A percentile compares a stretch with the other conserved stretches of the same genome.
phyloP scores from a whole-genome alignment of 2,113 vertebrate genomes.

The Syngnathus floridae region DNA sequence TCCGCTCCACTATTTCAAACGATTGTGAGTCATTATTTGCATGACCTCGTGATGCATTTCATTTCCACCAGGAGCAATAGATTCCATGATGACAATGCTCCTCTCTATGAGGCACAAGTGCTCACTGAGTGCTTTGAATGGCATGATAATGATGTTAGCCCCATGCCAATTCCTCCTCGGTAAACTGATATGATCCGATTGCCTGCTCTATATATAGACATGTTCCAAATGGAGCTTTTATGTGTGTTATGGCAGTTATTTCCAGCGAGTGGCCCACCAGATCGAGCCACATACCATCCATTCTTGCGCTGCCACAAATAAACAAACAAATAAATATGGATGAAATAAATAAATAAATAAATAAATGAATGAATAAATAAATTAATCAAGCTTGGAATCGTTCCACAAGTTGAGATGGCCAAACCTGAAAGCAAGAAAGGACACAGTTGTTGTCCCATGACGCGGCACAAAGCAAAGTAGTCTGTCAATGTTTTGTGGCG shows the following conservation, averaged over 20 bases:
- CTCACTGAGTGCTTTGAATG: slow-evolving; percentile 64
- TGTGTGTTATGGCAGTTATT: slow-evolving; percentile 19
- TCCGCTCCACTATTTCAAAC: slow-evolving; percentile 38
- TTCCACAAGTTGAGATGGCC: slow-evolving; percentile 39
- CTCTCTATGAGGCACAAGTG: slow-evolving; percentile 57
- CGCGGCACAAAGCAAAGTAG: slow-evolving; percentile 12
- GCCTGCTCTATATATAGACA: slow-evolving; percentile 57
- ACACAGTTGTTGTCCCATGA: slow-evolving; percentile 49
- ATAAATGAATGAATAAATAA: no score
- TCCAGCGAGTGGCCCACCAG: slow-evolving; percentile 19
- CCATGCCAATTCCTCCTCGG: slow-evolving; percentile 45
- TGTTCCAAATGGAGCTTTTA: slow-evolving; percentile 31
- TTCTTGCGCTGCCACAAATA: not conserved
- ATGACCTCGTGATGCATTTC: slow-evolving; percentile 51
- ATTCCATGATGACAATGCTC: slow-evolving; percentile 59
- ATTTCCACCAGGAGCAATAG: slow-evolving; percentile 49
- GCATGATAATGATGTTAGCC: slow-evolving; percentile 60
- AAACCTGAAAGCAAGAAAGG: slow-evolving; percentile 32
- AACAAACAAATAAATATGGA: no score
- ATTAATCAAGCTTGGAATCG: slow-evolving; percentile 6
- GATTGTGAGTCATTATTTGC: slow-evolving; percentile 45
- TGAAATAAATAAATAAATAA: no score
- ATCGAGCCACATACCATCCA: slow-evolving; percentile 18
- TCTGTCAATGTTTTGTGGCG: not conserved
- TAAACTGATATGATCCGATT: slow-evolving; percentile 56